phyloP scores from a whole-genome alignment of 2,797 vertebrate species.

The Bradypodion pumilum region DNA sequence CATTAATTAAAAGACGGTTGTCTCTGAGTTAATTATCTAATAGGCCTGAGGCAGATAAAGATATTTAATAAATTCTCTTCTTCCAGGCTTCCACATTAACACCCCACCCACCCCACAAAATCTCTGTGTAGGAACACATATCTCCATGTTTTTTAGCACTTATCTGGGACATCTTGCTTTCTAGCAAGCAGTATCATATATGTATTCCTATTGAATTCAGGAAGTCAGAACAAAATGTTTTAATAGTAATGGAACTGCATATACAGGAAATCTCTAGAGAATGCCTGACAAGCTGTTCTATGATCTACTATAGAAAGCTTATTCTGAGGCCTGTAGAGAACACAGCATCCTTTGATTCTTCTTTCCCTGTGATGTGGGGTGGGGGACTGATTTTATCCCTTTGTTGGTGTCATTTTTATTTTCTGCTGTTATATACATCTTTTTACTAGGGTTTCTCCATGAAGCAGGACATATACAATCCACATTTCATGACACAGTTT shows the following conservation, averaged over 20 bases:
- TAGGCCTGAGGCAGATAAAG: constrained; percentile 51
- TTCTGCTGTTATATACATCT: not conserved
- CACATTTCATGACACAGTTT: too few species aligned
- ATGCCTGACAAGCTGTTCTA: not conserved
- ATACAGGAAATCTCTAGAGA: not conserved
- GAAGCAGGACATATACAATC: not conserved
- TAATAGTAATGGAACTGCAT: constrained; percentile 39
- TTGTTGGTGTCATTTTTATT: not conserved
- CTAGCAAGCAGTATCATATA: constrained; percentile 38
- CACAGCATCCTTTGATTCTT: constrained; percentile 1
- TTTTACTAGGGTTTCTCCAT: not conserved
- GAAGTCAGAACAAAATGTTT: constrained; percentile 57
- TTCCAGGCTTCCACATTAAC: constrained; percentile 11
- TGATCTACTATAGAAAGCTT: constrained; percentile 16
- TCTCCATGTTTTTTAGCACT: constrained; percentile 46
- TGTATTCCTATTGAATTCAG: constrained; percentile 49
- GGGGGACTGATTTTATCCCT: not conserved
- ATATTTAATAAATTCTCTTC: constrained; percentile 62
- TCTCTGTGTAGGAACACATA: constrained; percentile 57
- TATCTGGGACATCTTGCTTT: constrained; percentile 51
- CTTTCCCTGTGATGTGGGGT: not conserved
- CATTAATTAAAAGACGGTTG: constrained; percentile 66
- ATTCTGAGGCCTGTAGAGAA: constrained; percentile 18
- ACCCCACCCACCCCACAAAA: constrained; percentile 39
- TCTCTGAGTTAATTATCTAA: constrained; percentile 68